Percentiles rank a stretch among this genome's conserved stretches.
Evolutionary conservation across 1,140 invertebrate species (phyloP).

Genomic region (Drosophila sproati): DNA sequence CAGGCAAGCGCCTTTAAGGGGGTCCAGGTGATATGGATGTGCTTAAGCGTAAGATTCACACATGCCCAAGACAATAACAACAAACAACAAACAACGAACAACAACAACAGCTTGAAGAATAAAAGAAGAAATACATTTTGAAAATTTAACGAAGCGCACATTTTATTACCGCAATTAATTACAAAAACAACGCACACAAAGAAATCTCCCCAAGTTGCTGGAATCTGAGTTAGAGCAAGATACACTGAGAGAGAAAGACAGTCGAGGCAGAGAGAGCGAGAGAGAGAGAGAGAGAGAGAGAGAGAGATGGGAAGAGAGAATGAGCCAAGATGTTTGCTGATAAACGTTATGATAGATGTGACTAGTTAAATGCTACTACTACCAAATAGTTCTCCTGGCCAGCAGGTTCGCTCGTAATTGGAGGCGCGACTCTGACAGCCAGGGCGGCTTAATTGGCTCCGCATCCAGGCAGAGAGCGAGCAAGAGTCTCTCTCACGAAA

Average conservation of each 20-base stretch:
- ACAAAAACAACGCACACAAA: constrained; percentile 72
- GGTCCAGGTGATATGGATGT: constrained; percentile 40
- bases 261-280: constrained; percentile 4
- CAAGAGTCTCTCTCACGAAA: background rate
- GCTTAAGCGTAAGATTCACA: constrained; percentile 75
- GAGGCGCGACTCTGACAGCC: constrained; percentile 53
- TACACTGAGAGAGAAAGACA: constrained; percentile 9
- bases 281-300: constrained; percentile 14
- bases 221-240: constrained; percentile 41
- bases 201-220: constrained; percentile 63
- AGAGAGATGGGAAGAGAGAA: constrained; percentile 17
- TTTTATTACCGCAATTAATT: constrained; percentile 84
- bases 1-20: constrained; percentile 30
- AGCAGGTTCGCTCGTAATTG: constrained; percentile 54
- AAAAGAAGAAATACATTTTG: constrained; percentile 78
- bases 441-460: constrained; percentile 47
- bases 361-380: constrained; percentile 83
- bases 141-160: constrained; percentile 83
- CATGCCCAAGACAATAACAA: constrained; percentile 46
- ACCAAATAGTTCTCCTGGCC: constrained; percentile 72
- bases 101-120: constrained; percentile 34
- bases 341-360: constrained; percentile 81
- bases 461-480: constrained; percentile 8
- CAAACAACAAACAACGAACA: background rate
- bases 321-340: constrained; percentile 35